Evolutionary conservation across 2,797 vertebrate species (phyloP).

Genomic region (Aplochiton taeniatus): DNA sequence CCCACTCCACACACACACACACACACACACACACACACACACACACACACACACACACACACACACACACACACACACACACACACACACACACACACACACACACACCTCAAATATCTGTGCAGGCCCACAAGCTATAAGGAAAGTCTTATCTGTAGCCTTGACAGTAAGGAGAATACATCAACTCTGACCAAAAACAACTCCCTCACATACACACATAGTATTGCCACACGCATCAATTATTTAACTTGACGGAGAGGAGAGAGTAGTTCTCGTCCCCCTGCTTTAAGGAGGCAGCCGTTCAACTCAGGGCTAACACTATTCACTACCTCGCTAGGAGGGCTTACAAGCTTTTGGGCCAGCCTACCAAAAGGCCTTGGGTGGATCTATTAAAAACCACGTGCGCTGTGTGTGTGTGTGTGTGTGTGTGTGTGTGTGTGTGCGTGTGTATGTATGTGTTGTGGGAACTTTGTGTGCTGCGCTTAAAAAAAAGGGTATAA

Average conservation of each 20-base stretch:
- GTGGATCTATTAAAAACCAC: neutral
- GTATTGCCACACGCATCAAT: no score
- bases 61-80: neutral
- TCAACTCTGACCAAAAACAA: no score
- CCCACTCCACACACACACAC: neutral
- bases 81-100: neutral
- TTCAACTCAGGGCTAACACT: neutral
- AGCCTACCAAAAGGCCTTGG: neutral
- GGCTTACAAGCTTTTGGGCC: neutral
- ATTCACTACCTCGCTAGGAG: neutral
- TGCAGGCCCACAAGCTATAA: no score
- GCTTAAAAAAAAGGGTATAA: no score
- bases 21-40: neutral
- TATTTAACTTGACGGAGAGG: no score
- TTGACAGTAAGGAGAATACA: no score
- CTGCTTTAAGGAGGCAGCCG: no score
- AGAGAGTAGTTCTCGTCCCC: no score
- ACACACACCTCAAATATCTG: neutral
- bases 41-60: neutral
- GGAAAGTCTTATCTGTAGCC: no score
- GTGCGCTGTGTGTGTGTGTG: neutral
- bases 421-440: conserved; percentile 3
- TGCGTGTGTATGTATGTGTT: no score
- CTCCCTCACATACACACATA: no score
- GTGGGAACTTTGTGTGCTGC: no score